Base-by-base conservation (phyloP, 2,113 vertebrate genomes). In the Toxostoma redivivum region DNA sequence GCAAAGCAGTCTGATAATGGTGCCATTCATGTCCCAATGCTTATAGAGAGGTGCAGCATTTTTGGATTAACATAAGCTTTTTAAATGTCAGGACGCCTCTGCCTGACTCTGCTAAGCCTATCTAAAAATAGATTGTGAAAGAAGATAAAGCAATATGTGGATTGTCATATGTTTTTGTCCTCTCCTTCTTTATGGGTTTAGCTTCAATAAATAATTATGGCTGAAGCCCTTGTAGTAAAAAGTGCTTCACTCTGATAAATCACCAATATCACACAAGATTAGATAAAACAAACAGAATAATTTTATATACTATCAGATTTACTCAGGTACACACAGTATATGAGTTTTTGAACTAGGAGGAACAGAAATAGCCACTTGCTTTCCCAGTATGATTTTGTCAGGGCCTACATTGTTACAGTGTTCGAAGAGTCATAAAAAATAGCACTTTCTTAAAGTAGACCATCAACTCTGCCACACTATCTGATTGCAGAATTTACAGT, bases 51-150 rank as follows among this genome's bases (percentile, higher is more conserved):
- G 2, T 66, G 33, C 12, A 77, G 16, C 5, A 50, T 50, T 93
- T 92, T 48, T 88, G 71, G 62, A 85, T 93, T 94, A 88, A 47
- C 7, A 20, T 51, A 88, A 92, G 35, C 15, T 61, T 93, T 93
- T 72, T 24, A 67, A 74, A 85, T 45, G 6, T 77, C 3, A 3
- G 25, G 56, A 77, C 35, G 54, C 11, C 53, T 74, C 48, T 92
- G n/a, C 25, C 31, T 65, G 53, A 58, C 42, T 74, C 24, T 45
- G 18, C 24, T 84, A 84, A 89, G 11, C 25, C 8, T 53, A 2
- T 57, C 53, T 85, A 72, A 88, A 90, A 95, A 70, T 37, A 88
- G 30, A 58, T 54, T 44, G 8, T 31, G 37, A 87, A 93, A 77
- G 31, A 91, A 81, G 19, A 82, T 61, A 45, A 76, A 80, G 21